Evolutionary conservation across 2,797 vertebrate species (phyloP), one percentile per base, ranked within the genome.

Genomic region (Ispidina lecontei): DNA sequence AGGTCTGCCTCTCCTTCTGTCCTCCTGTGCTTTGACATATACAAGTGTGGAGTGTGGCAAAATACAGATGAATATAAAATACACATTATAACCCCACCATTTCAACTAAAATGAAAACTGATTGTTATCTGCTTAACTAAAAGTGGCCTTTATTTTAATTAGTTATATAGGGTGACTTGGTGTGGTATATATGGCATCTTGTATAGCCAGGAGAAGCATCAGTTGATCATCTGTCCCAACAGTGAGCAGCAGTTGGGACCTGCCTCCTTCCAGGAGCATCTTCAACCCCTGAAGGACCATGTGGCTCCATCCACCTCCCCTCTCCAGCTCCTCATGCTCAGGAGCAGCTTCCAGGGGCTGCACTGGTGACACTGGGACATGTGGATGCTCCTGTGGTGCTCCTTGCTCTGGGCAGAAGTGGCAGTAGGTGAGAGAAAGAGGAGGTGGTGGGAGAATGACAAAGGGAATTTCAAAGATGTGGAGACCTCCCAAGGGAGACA

Each of bases 291-390:
- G 29, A 29, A 44, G 41, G 26, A 14, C 47, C 0, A 0, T n/a
- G 44, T 0, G 1, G 6, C 26, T 75, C 13, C 55, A 9, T 12
- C 16, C n/a, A 18, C 8, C n/a, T 14, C 22, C 20, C 31, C 29
- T 23, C 6, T n/a, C 31, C n/a, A 71, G 35, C n/a, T 46, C 3
- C 39, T 69, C 0, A 2, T 11, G 13, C 15, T 79, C 10, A 4
- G 35, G 16, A 69, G 6, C 41, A 64, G 10, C 12, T 8, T n/a
- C 37, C 0, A 0, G 31, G 25, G 19, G 69, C 43, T 58, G 47
- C 22, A 4, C 28, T 4, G 7, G 12, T 23, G 51, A 4, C 22
- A 9, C 35, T 35, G 18, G 12, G 35, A 12, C 6, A 0, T 12
- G 10, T 12, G 18, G 13, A 14, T 60, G n/a, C 10, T 39, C 31